These are phyloP conservation scores for Lepidostoma basale DNA, from an alignment of 1,140 invertebrate species.

Conservation along the genomic window DNA sequence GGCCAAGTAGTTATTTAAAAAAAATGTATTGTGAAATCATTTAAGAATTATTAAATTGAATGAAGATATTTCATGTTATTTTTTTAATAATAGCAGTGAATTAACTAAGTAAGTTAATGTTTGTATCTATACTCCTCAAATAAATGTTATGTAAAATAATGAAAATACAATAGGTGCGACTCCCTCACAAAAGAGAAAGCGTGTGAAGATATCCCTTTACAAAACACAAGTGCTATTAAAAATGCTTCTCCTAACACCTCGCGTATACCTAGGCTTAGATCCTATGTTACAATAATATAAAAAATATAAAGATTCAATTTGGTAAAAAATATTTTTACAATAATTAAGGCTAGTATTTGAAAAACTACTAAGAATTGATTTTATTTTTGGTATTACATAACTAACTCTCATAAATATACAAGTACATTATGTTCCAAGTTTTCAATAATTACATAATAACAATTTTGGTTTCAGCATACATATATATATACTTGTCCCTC, in stretches of 20 bases:
- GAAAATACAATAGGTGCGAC: background rate
- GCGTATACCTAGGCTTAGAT: constrained; percentile 27
- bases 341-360: constrained; percentile 30
- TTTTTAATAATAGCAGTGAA: background rate
- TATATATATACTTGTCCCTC: background rate
- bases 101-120: background rate
- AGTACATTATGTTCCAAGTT: background rate
- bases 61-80: too few relatives aligned
- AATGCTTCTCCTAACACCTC: constrained; percentile 8
- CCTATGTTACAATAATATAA: constrained; percentile 35
- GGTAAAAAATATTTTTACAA: constrained; percentile 38
- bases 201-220: constrained; percentile 13
- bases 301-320: constrained; percentile 40
- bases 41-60: too few relatives aligned
- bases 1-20: too few relatives aligned
- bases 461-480: background rate
- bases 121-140: background rate
- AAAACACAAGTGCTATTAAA: constrained; percentile 31
- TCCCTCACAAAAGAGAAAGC: background rate
- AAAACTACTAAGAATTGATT: constrained; percentile 24
- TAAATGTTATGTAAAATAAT: background rate
- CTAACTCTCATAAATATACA: constrained; percentile 18
- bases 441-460: background rate
- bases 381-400: constrained; percentile 25
- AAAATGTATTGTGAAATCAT: too few relatives aligned